Evolutionary conservation across 2,113 vertebrate genomes (phyloP).

Genomic region (Ariopsis seemanni): DNA sequence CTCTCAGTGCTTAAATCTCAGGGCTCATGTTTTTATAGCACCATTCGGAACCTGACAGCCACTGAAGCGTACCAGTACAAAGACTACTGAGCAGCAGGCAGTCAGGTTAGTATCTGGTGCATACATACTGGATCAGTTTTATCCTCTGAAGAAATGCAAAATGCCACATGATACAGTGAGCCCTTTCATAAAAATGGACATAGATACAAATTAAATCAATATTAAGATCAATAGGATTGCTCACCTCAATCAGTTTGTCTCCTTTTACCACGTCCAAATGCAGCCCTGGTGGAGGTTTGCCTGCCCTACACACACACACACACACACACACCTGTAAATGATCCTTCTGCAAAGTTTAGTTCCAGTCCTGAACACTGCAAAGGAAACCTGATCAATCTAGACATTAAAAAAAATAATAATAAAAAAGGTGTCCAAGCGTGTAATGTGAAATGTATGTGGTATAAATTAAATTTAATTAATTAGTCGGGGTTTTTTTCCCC

Average conservation of each 20-base stretch:
- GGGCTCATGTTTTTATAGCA: slow-evolving; percentile 83
- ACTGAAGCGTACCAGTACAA: slow-evolving; percentile 70
- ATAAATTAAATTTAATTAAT: no score
- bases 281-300: slow-evolving; percentile 93
- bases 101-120: slow-evolving; percentile 95
- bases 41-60: slow-evolving; percentile 84
- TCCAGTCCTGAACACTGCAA: neutral
- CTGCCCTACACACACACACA: slow-evolving; percentile 80
- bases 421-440: neutral
- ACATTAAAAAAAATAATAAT: neutral
- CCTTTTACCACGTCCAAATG: slow-evolving; percentile 98
- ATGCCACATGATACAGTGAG: neutral
- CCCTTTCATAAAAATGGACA: neutral
- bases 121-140: neutral
- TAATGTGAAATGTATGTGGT: neutral
- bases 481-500: neutral
- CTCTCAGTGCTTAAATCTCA: slow-evolving; percentile 93
- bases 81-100: slow-evolving; percentile 69
- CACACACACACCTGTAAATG: neutral
- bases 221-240: neutral
- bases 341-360: neutral
- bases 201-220: neutral
- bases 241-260: slow-evolving; percentile 97
- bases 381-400: neutral
- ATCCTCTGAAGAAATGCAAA: neutral